These are phyloP conservation scores for Pelochelys cantorii DNA, from an alignment of 2,797 vertebrate species.

Conservation along the genomic window DNA sequence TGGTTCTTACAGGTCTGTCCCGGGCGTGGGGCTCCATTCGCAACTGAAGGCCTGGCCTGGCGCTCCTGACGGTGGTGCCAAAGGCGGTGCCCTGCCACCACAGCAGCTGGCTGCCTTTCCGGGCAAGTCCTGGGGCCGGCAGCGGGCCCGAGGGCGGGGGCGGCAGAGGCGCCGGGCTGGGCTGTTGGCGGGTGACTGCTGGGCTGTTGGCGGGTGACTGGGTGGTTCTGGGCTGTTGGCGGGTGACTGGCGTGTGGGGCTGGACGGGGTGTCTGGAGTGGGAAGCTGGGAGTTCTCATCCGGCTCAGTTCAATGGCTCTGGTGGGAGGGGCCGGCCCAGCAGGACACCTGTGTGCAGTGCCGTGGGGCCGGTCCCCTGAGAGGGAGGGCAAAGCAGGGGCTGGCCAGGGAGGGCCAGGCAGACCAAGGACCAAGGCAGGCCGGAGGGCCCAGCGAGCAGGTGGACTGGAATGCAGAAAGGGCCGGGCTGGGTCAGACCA, in stretches of 20 bases:
- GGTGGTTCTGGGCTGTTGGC: not conserved
- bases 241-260: not conserved
- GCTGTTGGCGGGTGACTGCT: not conserved
- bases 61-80: not conserved
- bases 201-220: not conserved
- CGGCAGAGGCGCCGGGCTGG: not conserved
- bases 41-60: not conserved
- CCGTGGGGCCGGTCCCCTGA: not conserved
- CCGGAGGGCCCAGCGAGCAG: not conserved
- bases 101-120: not conserved
- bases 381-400: not conserved
- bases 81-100: not conserved
- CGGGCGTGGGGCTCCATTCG: not conserved
- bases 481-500: too few relatives aligned
- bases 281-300: not conserved
- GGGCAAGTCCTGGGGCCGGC: not conserved
- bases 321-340: not conserved
- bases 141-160: too few relatives aligned
- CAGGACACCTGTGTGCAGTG: not conserved
- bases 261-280: not conserved
- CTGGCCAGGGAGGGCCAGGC: not conserved
- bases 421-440: not conserved
- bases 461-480: not conserved
- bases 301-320: not conserved
- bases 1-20: not conserved